A percentile compares a stretch with the other conserved stretches of the same genome.
Conservation (phyloP, 2,888 invertebrate genomes). For the Rotaria magnacalcarata region DNA sequence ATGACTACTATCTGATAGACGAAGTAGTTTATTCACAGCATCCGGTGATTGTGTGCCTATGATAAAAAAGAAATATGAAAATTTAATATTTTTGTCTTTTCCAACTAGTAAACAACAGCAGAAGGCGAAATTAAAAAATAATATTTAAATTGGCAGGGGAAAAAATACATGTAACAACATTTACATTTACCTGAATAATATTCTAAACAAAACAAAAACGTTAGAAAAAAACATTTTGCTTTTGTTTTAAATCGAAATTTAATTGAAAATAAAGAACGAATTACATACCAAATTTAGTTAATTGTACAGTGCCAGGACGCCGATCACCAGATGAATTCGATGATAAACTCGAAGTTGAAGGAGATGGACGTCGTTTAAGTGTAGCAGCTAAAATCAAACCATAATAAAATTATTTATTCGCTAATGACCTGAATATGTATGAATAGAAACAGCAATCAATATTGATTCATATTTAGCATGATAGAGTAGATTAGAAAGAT, state of each 20-base stretch:
- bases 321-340: conserved; percentile 7
- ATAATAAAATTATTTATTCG: not conserved
- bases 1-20: conserved; percentile 1
- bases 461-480: not conserved
- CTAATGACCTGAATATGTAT: too few species aligned
- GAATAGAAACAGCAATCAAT: not conserved
- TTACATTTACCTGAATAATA: not conserved
- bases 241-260: too few species aligned
- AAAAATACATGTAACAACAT: not conserved
- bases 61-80: not conserved
- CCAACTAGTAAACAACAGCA: not conserved
- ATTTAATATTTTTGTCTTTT: not conserved
- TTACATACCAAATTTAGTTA: conserved; percentile 34
- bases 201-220: not conserved
- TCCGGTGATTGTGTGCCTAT: conserved; percentile 21
- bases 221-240: too few species aligned
- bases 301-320: not conserved
- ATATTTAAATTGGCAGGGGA: not conserved
- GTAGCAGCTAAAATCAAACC: not conserved
- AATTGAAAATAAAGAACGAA: not conserved
- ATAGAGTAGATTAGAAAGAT: not conserved
- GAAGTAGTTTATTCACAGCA: conserved; percentile 24
- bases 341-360: conserved; percentile 11
- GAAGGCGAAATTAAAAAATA: not conserved
- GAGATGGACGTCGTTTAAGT: conserved; percentile 35